Conservation (phyloP, 2,113 vertebrate species). For the Mormyrus iriodes region DNA sequence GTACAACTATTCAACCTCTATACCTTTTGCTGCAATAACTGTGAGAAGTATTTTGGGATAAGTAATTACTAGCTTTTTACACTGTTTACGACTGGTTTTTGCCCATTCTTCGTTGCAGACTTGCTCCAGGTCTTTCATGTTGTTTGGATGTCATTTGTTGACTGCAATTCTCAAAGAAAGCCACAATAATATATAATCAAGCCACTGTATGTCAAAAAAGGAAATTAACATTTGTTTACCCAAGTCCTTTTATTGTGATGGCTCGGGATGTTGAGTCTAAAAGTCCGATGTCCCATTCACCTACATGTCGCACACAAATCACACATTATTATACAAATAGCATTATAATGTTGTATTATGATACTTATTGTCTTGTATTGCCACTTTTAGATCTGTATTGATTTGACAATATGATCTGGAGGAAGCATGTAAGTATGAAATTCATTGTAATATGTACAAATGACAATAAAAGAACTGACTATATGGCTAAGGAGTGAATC, state of each 20-base stretch:
- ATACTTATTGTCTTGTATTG: background rate
- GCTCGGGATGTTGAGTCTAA: conserved; percentile 52
- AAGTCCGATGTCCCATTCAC: conserved; percentile 68
- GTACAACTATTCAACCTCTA: background rate
- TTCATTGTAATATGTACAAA: background rate
- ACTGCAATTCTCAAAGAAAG: background rate
- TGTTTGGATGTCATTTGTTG: background rate
- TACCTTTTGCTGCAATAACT: background rate
- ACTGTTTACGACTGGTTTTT: background rate
- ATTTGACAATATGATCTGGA: background rate
- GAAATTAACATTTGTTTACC: conserved; percentile 53
- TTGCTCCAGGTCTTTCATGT: background rate
- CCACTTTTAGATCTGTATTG: background rate
- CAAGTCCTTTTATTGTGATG: conserved; percentile 71
- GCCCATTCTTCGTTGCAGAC: background rate
- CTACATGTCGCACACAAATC: conserved; percentile 47
- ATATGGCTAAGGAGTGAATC: background rate
- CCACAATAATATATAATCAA: background rate
- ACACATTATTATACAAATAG: background rate
- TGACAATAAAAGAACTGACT: background rate
- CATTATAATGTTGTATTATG: background rate
- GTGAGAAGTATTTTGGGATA: background rate
- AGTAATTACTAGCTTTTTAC: background rate
- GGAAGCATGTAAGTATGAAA: background rate
- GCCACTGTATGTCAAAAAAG: background rate